Evolutionary conservation across 2,888 invertebrate genomes (phyloP).

Genomic region (Ernsta delagoae): DNA sequence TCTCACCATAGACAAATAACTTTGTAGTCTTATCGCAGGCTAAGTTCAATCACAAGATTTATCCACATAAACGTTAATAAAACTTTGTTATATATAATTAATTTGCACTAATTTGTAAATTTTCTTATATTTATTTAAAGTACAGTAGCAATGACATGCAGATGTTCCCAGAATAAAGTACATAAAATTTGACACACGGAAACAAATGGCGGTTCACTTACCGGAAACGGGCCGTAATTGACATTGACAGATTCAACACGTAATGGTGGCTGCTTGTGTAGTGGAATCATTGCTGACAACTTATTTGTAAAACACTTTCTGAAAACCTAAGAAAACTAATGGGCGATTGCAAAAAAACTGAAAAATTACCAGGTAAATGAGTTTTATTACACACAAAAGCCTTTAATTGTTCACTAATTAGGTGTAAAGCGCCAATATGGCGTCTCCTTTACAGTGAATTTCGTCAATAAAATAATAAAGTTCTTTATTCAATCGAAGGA

Average conservation of each 20-base stretch:
- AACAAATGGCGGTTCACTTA: constrained; percentile 8
- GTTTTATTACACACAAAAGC: constrained; percentile 38
- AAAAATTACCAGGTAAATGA: constrained; percentile 54
- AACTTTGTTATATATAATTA: no score
- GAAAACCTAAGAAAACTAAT: constrained; percentile 72
- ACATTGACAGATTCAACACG: constrained; percentile 50
- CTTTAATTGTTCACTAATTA: constrained; percentile 11
- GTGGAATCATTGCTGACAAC: constrained; percentile 81
- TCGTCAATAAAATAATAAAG: constrained; percentile 6
- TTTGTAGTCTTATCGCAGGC: not conserved
- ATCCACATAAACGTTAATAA: no score
- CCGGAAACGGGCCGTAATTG: constrained; percentile 33
- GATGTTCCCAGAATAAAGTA: no score
- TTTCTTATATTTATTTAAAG: no score
- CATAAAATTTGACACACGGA: constrained; percentile 13
- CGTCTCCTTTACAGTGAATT: not conserved
- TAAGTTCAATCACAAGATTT: no score
- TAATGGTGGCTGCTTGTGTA: constrained; percentile 79
- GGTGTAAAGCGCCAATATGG: constrained; percentile 39
- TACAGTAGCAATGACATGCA: no score
- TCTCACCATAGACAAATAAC: not conserved
- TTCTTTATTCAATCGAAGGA: constrained; percentile 9
- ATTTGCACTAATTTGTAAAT: no score
- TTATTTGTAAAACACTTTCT: constrained; percentile 61
- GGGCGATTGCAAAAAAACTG: constrained; percentile 44